Evolutionary conservation across 1,140 invertebrate genomes (phyloP).

Genomic region (Psix sp.): DNA sequence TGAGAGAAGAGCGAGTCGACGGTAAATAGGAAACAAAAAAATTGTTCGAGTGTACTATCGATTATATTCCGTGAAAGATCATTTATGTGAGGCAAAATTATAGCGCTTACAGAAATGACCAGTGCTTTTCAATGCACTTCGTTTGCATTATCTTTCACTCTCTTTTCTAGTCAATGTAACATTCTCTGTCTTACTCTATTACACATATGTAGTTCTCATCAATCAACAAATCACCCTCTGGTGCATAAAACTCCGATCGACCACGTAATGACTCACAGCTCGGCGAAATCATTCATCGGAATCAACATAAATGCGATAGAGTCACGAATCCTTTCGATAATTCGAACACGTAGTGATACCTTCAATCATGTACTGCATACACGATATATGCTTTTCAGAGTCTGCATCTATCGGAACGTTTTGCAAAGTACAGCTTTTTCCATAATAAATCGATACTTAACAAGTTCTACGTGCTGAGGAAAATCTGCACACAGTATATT

Average conservation of each 20-base stretch:
- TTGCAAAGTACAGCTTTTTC: conserved; percentile 50
- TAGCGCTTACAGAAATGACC: conserved; percentile 29
- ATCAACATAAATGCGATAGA: conserved; percentile 56
- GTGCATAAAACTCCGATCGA: conserved; percentile 55
- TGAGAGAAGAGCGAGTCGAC: conserved; percentile 8
- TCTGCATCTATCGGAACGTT: conserved; percentile 38
- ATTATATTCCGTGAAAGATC: conserved; percentile 46
- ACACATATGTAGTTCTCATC: conserved; percentile 52
- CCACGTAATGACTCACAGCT: conserved; percentile 57
- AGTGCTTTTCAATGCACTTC: conserved; percentile 49
- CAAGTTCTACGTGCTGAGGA: conserved; percentile 41
- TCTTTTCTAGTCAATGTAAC: conserved; percentile 48
- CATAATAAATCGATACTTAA: conserved; percentile 58
- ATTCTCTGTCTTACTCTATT: conserved; percentile 51
- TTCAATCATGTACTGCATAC: conserved; percentile 55
- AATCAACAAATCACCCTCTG: conserved; percentile 53
- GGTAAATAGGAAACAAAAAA: conserved; percentile 10
- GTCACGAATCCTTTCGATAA: conserved; percentile 58
- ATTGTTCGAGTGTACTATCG: conserved; percentile 38
- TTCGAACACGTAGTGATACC: conserved; percentile 56
- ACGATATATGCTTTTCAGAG: conserved; percentile 49
- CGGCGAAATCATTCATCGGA: conserved; percentile 55
- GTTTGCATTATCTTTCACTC: conserved; percentile 50
- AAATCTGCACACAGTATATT: conserved; percentile 38
- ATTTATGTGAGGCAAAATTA: conserved; percentile 37